phyloP scores from a whole-genome alignment of 2,797 vertebrate species.

The Ctenochaetus hawaiiensis region DNA sequence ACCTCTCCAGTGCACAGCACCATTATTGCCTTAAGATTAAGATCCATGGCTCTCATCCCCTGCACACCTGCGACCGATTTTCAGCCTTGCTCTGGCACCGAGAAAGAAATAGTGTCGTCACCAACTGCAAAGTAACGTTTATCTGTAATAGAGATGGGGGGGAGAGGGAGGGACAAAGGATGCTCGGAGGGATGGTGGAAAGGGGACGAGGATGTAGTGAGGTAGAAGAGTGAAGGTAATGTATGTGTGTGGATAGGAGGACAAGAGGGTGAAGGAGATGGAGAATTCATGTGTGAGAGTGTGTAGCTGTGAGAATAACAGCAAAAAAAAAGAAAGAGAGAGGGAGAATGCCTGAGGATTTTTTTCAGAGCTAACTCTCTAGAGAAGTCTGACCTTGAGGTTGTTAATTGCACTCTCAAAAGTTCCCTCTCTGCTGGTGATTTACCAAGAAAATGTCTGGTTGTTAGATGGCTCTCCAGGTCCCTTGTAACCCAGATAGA shows the following conservation, averaged over 20 bases:
- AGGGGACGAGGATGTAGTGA: conserved; percentile 22
- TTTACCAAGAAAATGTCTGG: conserved; percentile 72
- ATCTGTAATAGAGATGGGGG: conserved; percentile 61
- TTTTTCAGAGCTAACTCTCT: conserved; percentile 47
- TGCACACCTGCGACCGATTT: conserved; percentile 77
- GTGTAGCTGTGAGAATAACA: conserved; percentile 43
- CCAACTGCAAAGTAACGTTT: conserved; percentile 56
- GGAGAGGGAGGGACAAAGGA: background rate
- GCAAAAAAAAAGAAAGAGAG: conserved; percentile 22
- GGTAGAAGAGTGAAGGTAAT: conserved; percentile 34
- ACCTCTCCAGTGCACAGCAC: conserved; percentile 54
- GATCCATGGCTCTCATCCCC: conserved; percentile 70
- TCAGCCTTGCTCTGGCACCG: conserved; percentile 23
- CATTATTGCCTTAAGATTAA: conserved; percentile 76
- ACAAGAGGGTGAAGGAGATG: conserved; percentile 31
- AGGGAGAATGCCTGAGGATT: conserved; percentile 57
- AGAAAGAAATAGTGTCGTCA: conserved; percentile 59
- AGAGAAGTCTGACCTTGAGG: conserved; percentile 77
- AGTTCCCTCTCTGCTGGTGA: conserved; percentile 69
- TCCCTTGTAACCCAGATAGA: conserved; percentile 71
- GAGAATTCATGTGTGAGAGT: conserved; percentile 24
- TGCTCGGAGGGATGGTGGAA: conserved; percentile 5
- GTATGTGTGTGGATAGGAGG: conserved; percentile 14
- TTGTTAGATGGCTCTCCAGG: conserved; percentile 70
- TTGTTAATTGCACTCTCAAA: conserved; percentile 77